A percentile compares a stretch with the other conserved stretches of the same genome.
phyloP scores from a whole-genome alignment of 2,888 invertebrate species.

The Monochamus alternatus region DNA sequence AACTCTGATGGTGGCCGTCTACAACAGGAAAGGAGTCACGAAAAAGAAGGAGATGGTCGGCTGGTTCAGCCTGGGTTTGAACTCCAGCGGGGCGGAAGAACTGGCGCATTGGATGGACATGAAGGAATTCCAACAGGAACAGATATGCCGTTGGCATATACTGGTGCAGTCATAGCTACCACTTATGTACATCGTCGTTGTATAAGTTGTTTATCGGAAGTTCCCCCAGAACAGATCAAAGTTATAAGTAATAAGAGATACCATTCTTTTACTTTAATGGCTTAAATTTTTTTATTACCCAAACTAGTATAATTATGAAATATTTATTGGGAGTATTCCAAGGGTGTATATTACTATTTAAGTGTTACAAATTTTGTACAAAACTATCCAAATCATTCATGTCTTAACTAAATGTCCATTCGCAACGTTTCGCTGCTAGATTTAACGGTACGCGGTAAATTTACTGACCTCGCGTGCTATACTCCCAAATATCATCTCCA shows the following conservation, averaged over 20 bases:
- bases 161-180: constrained; percentile 79
- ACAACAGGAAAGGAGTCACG: constrained; percentile 91
- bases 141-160: constrained; percentile 95
- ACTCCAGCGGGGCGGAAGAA: constrained; percentile 94
- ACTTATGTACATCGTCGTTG: constrained; percentile 50
- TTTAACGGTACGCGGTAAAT: no score
- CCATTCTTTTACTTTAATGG: neutral
- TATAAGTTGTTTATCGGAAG: constrained; percentile 39
- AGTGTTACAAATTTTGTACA: no score
- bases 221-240: neutral
- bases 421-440: no score
- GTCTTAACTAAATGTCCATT: neutral
- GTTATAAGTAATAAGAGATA: neutral
- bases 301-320: neutral
- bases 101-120: constrained; percentile 95
- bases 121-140: constrained; percentile 89
- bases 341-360: neutral
- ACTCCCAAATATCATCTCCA: constrained; percentile 10
- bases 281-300: neutral
- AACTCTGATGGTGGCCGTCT: constrained; percentile 94
- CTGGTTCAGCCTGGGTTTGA: constrained; percentile 95
- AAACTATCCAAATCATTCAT: neutral
- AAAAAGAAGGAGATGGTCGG: constrained; percentile 98
- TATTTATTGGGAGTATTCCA: neutral
- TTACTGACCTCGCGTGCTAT: neutral